A percentile compares a stretch with the other conserved stretches of the same genome.
These are phyloP conservation scores for Alouatta palliata DNA, from an alignment of 2,113 vertebrate species.

Conservation along the genomic window DNA sequence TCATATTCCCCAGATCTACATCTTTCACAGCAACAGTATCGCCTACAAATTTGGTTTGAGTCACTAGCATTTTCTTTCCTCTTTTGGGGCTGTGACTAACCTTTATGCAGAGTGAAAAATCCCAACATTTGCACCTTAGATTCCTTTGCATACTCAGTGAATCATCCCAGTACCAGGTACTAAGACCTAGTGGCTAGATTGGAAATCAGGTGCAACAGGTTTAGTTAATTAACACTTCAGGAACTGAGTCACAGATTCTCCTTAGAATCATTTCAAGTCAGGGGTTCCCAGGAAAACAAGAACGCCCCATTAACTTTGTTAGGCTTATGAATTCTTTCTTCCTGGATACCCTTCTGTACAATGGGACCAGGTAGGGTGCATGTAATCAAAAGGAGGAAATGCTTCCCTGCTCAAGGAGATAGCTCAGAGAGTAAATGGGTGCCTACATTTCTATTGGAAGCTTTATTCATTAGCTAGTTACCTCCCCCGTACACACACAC, in stretches of 20 bases:
- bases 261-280: neutral
- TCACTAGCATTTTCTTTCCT: slow-evolving; percentile 20
- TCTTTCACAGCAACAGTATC: slow-evolving; percentile 6
- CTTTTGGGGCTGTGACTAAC: neutral
- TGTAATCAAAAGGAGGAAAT: neutral
- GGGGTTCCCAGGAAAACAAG: neutral
- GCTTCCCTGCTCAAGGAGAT: neutral
- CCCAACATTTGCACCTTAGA: neutral
- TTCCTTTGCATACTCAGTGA: slow-evolving; percentile 28
- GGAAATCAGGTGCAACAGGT: slow-evolving; percentile 57
- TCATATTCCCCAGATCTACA: neutral
- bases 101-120: neutral
- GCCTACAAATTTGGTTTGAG: neutral
- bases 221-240: slow-evolving; percentile 37
- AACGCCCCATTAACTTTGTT: neutral
- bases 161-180: neutral
- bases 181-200: neutral
- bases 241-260: slow-evolving; percentile 42
- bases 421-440: neutral
- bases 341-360: neutral
- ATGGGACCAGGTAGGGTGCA: neutral
- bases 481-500: neutral
- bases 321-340: neutral
- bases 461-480: neutral
- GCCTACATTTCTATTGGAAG: neutral